A percentile compares a stretch with the other conserved stretches of the same genome.
Evolutionary conservation across 1,140 invertebrate species (phyloP).

Genomic region (Agrilus planipennis): DNA sequence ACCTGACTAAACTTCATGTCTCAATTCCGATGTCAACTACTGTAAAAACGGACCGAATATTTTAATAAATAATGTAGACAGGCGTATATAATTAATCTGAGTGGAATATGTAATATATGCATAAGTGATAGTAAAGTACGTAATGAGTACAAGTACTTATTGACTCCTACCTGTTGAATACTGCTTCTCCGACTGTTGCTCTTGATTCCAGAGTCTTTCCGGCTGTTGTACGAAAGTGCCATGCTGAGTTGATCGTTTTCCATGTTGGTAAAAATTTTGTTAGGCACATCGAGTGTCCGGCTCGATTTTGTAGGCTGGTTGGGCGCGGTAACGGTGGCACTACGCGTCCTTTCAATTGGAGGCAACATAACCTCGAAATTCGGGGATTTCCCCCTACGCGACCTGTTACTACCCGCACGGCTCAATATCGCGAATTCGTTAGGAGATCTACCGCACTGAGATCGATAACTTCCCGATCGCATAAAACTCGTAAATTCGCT

Average conservation of each 20-base stretch:
- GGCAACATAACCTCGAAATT: constrained; percentile 24
- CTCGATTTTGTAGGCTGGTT: constrained; percentile 24
- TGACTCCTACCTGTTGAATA: constrained; percentile 70
- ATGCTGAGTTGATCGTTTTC: constrained; percentile 55
- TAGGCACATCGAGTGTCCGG: constrained; percentile 29
- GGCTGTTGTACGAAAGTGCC: constrained; percentile 62
- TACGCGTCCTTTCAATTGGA: constrained; percentile 23
- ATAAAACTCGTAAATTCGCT: constrained; percentile 24
- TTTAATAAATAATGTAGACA: too few relatives aligned
- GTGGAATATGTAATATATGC: too few relatives aligned
- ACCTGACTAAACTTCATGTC: too few relatives aligned
- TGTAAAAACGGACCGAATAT: too few relatives aligned
- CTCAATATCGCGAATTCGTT: constrained; percentile 35
- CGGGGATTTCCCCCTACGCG: constrained; percentile 24
- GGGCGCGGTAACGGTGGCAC: constrained; percentile 22
- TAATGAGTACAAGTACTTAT: too few relatives aligned
- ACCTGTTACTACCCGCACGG: constrained; percentile 40
- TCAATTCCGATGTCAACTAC: too few relatives aligned
- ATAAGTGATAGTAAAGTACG: too few relatives aligned
- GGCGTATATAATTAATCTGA: too few relatives aligned
- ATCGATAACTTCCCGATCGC: constrained; percentile 38
- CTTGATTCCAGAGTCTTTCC: constrained; percentile 77
- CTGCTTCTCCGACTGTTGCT: constrained; percentile 73
- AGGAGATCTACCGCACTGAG: constrained; percentile 44
- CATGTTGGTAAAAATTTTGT: constrained; percentile 25